phyloP scores from a whole-genome alignment of 2,888 invertebrate genomes.

The Phortica okadai region DNA sequence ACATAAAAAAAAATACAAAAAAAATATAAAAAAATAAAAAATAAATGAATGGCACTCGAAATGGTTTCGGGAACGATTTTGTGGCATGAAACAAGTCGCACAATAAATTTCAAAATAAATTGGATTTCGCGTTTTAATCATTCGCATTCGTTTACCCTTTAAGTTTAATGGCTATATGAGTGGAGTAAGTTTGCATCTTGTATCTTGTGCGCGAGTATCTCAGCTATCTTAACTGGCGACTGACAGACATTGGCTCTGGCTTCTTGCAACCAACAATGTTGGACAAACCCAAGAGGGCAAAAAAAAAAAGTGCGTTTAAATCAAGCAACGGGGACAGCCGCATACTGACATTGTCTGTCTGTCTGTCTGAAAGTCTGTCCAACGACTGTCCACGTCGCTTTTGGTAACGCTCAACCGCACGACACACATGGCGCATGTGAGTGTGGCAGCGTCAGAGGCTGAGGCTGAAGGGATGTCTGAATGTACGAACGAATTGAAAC shows the following conservation, averaged over 20 bases:
- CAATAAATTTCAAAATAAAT: slow-evolving; percentile 71
- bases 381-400: neutral
- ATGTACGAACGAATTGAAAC: neutral
- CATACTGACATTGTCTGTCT: slow-evolving; percentile 1
- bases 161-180: neutral
- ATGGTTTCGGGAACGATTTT: too few species aligned
- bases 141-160: slow-evolving; percentile 37
- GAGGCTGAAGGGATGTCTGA: neutral
- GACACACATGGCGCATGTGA: neutral
- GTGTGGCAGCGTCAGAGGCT: neutral
- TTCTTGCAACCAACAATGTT: neutral
- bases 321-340: slow-evolving; percentile 17
- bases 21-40: neutral
- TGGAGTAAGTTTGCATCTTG: neutral
- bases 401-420: neutral
- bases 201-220: slow-evolving; percentile 3
- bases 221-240: neutral
- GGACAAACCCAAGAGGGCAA: too few species aligned
- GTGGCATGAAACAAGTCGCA: slow-evolving; percentile 40
- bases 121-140: slow-evolving; percentile 71
- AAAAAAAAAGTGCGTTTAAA: slow-evolving; percentile 33
- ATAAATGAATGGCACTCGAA: neutral
- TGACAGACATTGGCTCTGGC: neutral
- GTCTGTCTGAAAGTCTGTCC: too few species aligned
- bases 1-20: neutral